Base-by-base conservation (phyloP, 1,140 invertebrate genomes). In the Papilio polyxenes region DNA sequence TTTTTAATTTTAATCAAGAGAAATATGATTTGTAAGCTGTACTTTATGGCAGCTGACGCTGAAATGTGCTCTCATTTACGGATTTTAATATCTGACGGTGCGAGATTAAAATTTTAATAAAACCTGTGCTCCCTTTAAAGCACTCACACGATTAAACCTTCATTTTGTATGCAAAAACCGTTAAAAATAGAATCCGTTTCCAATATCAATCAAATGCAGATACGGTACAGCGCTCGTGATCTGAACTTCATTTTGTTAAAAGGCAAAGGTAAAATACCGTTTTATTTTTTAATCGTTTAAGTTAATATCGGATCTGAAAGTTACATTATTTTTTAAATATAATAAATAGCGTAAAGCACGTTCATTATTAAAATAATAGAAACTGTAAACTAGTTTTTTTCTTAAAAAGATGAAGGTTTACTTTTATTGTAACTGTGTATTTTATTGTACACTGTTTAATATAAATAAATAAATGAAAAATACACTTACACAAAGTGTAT, bases 1-100 rank as follows among this genome's bases (percentile, higher is more conserved):
- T 76, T n/a, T n/a, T n/a, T n/a, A 78, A 23, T 78, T 78, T 78
- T 78, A 78, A 78, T 78, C 76, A 56, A 78, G 76, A n/a, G 53
- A 78, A 78, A 78, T 78, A 59, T 78, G 51, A 78, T 56, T 59
- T 78, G 23, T 78, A 56, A 31, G 76, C 76, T 56, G 76, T 78
- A 51, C 51, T 78, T 78, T 56, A 56, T 78, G 31, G 49, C 76
- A 78, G 49, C 76, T 78, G 49, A 23, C 31, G 51, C 51, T 78
- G 23, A 53, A 40, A 78, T 78, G 53, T 78, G 76, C 51, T 56
- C 76, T 56, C 51, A 78, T 78, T 78, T 77, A 77, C 75, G 75
- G 48, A 53, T 53, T 77, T 77, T 53, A 77, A 77, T 77, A 77
- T 56, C 20, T 17, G 75, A 77, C 23, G 75, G 37, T 49, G 20